These are phyloP conservation scores for Maconellicoccus hirsutus DNA, from an alignment of 1,140 invertebrate genomes.

Conservation along the genomic window DNA sequence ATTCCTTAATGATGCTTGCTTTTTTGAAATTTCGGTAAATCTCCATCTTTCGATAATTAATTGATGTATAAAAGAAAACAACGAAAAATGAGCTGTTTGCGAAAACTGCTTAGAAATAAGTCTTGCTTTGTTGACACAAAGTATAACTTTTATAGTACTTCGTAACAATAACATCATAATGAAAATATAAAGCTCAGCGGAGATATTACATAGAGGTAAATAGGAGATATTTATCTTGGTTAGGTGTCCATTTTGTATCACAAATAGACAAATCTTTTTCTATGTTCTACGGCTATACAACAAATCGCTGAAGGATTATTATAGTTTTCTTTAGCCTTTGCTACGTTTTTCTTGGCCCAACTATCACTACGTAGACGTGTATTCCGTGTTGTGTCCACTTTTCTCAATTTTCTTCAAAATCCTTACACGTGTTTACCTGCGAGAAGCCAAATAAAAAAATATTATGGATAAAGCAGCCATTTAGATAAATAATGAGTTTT, in stretches of 20 bases:
- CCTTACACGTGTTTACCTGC: not conserved
- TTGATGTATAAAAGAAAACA: not conserved
- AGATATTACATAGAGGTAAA: not conserved
- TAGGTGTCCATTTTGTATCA: not conserved
- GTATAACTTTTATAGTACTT: not conserved
- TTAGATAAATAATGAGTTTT: too few species aligned
- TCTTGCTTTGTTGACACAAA: not conserved
- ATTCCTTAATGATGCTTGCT: too few species aligned
- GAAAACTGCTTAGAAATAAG: not conserved
- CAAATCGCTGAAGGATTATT: constrained; percentile 8
- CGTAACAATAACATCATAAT: constrained; percentile 1
- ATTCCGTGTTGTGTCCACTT: not conserved
- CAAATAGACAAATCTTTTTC: constrained; percentile 3
- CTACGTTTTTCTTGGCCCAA: not conserved
- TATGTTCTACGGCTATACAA: not conserved
- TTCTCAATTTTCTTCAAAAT: not conserved
- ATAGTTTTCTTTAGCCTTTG: not conserved
- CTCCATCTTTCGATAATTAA: not conserved
- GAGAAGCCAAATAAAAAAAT: not conserved
- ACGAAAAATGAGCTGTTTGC: not conserved
- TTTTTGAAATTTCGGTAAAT: too few species aligned
- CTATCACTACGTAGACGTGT: too few species aligned
- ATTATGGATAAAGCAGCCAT: not conserved
- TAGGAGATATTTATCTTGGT: not conserved
- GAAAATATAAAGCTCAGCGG: not conserved